A percentile compares a stretch with the other conserved stretches of the same genome.
Evolutionary conservation across 2,113 vertebrate genomes (phyloP).

Genomic region (Colossoma macropomum): DNA sequence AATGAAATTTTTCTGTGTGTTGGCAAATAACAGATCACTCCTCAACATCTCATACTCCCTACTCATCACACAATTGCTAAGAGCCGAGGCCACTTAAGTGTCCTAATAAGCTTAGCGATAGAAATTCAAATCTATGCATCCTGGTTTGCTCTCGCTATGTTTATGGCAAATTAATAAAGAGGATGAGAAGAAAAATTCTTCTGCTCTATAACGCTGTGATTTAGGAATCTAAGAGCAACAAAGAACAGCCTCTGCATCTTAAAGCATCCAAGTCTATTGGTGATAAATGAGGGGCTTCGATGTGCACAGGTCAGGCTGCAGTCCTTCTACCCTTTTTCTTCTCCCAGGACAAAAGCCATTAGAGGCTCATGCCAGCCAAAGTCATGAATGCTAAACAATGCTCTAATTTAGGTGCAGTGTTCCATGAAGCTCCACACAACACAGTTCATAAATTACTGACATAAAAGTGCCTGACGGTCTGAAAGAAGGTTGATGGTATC

Average conservation of each 20-base stretch:
- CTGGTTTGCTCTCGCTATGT: not conserved
- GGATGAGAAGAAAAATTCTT: not conserved
- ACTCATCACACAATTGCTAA: not conserved
- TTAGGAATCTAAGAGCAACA: constrained; percentile 5
- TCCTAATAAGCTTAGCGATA: not conserved
- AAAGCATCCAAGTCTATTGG: not conserved
- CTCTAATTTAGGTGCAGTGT: constrained; percentile 52
- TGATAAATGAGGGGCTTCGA: constrained; percentile 3
- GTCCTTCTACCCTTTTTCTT: constrained; percentile 8
- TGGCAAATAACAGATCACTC: too few species aligned
- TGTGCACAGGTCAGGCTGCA: not conserved
- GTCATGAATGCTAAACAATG: constrained; percentile 54
- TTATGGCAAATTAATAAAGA: constrained; percentile 14
- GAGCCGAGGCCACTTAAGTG: too few species aligned
- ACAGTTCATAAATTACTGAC: constrained; percentile 56
- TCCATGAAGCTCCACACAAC: constrained; percentile 49
- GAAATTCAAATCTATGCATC: not conserved
- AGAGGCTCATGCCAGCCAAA: constrained; percentile 22
- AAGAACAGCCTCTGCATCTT: not conserved
- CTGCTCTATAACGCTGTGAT: not conserved
- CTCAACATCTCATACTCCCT: too few species aligned
- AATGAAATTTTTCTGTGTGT: too few species aligned
- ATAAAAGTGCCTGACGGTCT: constrained; percentile 42
- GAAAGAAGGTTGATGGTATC: constrained; percentile 20
- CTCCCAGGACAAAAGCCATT: constrained; percentile 34